phyloP scores from a whole-genome alignment of 1,140 invertebrate genomes.

The Drosophila bifasciata region DNA sequence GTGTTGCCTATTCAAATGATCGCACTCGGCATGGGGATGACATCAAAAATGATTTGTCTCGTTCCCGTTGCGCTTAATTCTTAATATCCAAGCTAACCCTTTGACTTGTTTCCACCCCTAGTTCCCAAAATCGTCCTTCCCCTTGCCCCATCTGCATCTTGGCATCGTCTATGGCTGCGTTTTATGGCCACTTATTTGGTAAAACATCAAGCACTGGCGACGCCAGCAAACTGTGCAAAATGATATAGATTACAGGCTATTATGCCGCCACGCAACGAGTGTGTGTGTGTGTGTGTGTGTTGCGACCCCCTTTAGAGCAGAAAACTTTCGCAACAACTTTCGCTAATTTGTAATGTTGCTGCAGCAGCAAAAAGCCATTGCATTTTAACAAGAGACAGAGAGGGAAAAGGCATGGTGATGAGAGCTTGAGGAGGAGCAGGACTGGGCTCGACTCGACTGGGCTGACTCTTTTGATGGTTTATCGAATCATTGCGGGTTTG shows the following conservation, averaged over 20 bases:
- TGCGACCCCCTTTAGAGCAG: slow-evolving; percentile 10
- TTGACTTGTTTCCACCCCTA: neutral
- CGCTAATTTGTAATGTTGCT: slow-evolving; percentile 50
- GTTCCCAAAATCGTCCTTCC: neutral
- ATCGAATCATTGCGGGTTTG: too few species aligned
- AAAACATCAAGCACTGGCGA: slow-evolving; percentile 23
- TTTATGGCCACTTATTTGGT: slow-evolving; percentile 44
- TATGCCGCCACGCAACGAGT: too few species aligned
- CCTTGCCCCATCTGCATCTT: neutral
- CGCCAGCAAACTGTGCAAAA: slow-evolving; percentile 29
- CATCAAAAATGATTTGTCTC: too few species aligned
- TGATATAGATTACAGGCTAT: slow-evolving; percentile 40
- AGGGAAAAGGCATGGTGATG: neutral
- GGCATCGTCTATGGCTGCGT: slow-evolving; percentile 23
- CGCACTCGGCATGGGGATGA: too few species aligned
- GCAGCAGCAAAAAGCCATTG: slow-evolving; percentile 17
- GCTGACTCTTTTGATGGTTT: slow-evolving; percentile 48
- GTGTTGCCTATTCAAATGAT: too few species aligned
- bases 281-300: slow-evolving; percentile 7
- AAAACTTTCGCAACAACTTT: too few species aligned
- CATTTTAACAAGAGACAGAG: slow-evolving; percentile 6
- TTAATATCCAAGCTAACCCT: neutral
- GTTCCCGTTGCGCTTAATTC: too few species aligned
- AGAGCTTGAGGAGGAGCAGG: neutral
- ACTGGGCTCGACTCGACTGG: too few species aligned